Evolutionary conservation across 2,888 invertebrate species (phyloP).

Genomic region (Rotaria sp.): DNA sequence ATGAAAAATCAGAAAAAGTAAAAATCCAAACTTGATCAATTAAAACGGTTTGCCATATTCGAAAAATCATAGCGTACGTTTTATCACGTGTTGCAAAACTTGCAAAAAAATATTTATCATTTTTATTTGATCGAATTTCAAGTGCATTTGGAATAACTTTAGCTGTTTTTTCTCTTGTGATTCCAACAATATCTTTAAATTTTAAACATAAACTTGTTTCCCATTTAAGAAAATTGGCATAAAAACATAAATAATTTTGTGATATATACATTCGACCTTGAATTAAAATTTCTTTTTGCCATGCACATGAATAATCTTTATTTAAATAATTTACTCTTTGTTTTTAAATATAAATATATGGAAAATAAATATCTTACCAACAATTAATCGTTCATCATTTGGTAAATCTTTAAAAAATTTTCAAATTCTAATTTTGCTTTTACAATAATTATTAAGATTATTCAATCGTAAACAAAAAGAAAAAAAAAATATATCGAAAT

Average conservation of each 20-base stretch:
- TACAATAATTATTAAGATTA: constrained; percentile 32
- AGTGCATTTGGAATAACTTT: constrained; percentile 90
- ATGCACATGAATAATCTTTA: constrained; percentile 87
- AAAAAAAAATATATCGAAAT: too few relatives aligned
- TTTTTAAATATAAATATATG: constrained; percentile 45
- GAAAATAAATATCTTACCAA: neutral
- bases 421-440: constrained; percentile 39
- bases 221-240: constrained; percentile 95
- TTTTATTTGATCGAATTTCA: constrained; percentile 58
- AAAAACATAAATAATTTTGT: constrained; percentile 88
- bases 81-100: constrained; percentile 89
- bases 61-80: constrained; percentile 85
- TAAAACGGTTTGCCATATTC: constrained; percentile 89
- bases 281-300: constrained; percentile 86
- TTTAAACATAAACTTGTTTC: constrained; percentile 72
- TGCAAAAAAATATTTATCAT: constrained; percentile 82
- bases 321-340: too few relatives aligned
- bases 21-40: constrained; percentile 66
- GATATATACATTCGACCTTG: constrained; percentile 92
- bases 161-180: constrained; percentile 68
- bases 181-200: constrained; percentile 81
- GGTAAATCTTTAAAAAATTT: constrained; percentile 33
- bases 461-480: constrained; percentile 24
- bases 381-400: neutral
- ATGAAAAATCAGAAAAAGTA: neutral